Evolutionary conservation across 2,113 vertebrate species (phyloP).

Genomic region (Aegithalos caudatus): DNA sequence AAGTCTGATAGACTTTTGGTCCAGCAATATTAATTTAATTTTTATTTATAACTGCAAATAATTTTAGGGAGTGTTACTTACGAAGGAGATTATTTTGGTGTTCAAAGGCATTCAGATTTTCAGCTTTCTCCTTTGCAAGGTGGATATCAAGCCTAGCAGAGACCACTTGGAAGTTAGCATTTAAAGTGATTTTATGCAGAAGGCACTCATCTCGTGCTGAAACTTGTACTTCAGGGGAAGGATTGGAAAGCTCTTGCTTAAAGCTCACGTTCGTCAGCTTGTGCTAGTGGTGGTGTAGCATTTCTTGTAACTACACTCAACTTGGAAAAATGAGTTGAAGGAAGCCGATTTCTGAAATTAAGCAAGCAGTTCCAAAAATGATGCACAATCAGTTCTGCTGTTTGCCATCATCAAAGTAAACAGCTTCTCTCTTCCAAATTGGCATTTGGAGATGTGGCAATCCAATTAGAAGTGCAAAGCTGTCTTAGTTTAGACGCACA

Average conservation of each 20-base stretch:
- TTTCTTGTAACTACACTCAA: neutral
- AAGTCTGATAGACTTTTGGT: neutral
- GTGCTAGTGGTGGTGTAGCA: neutral
- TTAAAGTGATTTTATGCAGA: neutral
- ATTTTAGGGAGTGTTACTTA: neutral
- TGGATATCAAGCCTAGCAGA: neutral
- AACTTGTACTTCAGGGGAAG: neutral
- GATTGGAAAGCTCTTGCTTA: neutral
- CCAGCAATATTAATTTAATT: neutral
- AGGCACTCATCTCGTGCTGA: neutral
- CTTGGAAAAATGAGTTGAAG: neutral
- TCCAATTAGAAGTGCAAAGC: neutral
- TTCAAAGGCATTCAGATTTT: neutral
- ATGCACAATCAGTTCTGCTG: neutral
- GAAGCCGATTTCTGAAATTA: neutral
- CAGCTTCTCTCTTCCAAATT: neutral
- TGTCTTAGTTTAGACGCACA: neutral
- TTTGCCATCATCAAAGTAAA: neutral
- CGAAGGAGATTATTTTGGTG: neutral
- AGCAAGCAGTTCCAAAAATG: neutral
- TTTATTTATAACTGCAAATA: neutral
- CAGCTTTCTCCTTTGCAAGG: neutral
- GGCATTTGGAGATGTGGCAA: neutral
- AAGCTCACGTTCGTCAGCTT: neutral
- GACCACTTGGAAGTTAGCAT: neutral